phyloP scores from a whole-genome alignment of 2,113 vertebrate genomes.

The Paracanthobrama guichenoti region DNA sequence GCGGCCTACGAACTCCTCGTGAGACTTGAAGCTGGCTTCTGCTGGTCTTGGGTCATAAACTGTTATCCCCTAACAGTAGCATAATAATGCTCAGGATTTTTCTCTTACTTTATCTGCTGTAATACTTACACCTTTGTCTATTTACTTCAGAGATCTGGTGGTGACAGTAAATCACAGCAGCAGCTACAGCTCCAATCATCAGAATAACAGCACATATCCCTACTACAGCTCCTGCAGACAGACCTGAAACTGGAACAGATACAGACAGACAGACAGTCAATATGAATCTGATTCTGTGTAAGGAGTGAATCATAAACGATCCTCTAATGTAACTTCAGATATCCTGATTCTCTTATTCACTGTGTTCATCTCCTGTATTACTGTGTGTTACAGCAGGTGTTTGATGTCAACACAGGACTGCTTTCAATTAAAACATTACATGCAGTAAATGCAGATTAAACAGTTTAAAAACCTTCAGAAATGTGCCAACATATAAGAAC shows the following conservation, averaged over 20 bases:
- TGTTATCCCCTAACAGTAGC: no score
- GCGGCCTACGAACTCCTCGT: no score
- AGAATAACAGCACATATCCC: background rate
- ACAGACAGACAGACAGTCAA: background rate
- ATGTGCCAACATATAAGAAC: no score
- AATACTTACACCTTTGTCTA: background rate
- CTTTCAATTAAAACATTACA: background rate
- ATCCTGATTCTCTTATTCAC: background rate
- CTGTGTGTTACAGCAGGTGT: background rate
- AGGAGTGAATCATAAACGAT: background rate
- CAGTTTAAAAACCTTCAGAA: no score
- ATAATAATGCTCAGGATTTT: background rate
- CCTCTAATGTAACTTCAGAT: background rate
- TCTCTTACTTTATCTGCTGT: background rate
- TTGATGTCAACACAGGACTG: background rate
- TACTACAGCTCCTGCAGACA: background rate
- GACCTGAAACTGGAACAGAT: background rate
- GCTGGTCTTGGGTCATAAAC: no score
- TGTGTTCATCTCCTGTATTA: background rate
- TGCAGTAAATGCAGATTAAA: background rate
- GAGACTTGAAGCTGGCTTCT: no score
- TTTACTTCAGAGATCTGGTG: background rate
- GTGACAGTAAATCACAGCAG: accelerated
- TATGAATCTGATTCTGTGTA: background rate
- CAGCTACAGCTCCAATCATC: accelerated